phyloP scores from a whole-genome alignment of 2,113 vertebrate genomes.

The human region GRCh38 chr14:33408001-33408500 shows the following conservation, averaged over 20 bases:
- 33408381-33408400: background rate
- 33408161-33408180: background rate
- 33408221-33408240: background rate
- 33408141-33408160: background rate
- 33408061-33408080: background rate
- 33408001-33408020: conserved; percentile 23
- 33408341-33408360: background rate
- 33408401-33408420: background rate
- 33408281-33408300: background rate
- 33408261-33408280: background rate
- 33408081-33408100: background rate
- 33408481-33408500: conserved; percentile 73
- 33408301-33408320: background rate
- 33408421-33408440: background rate
- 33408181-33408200: conserved; percentile 38
- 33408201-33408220: background rate
- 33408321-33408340: background rate
- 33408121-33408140: background rate
- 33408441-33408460: conserved; percentile 30
- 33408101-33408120: background rate
- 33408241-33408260: background rate
- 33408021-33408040: background rate
- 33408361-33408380: conserved; percentile 48
- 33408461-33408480: conserved; percentile 73
- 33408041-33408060: conserved; percentile 3